Evolutionary conservation across 2,888 invertebrate species (phyloP).

Genomic region (Polyommatus icarus): DNA sequence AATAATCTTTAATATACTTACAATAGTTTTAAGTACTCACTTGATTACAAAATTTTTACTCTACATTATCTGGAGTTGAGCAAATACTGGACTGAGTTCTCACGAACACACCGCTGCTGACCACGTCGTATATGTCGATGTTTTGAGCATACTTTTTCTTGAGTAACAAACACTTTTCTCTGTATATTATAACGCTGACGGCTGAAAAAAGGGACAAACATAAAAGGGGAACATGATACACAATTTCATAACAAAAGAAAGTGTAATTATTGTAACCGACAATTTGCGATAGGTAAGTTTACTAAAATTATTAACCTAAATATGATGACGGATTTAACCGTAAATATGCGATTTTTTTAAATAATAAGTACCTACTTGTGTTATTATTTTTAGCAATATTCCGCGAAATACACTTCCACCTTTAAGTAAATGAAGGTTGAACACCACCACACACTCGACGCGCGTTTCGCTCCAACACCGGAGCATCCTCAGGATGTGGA

Average conservation of each 20-base stretch:
- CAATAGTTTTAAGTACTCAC: neutral
- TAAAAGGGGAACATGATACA: neutral
- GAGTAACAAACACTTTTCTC: constrained; percentile 60
- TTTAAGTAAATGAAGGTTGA: no score
- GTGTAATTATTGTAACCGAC: neutral
- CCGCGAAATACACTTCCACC: no score
- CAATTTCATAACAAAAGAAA: neutral
- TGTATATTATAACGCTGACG: constrained; percentile 60
- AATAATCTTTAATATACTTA: no score
- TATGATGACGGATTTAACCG: no score
- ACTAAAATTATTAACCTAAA: no score
- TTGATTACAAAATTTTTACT: neutral
- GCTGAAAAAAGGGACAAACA: constrained; percentile 52
- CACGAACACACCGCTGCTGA: constrained; percentile 42
- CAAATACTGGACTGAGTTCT: neutral
- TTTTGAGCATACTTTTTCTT: constrained; percentile 49
- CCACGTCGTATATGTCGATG: constrained; percentile 54
- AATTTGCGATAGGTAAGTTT: no score
- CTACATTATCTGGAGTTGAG: neutral
- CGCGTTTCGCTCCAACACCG: no score
- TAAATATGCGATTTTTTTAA: no score
- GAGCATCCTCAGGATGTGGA: no score
- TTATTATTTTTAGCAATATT: no score
- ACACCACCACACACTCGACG: no score
- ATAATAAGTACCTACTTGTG: no score